A percentile compares a stretch with the other conserved stretches of the same genome.
phyloP scores from a whole-genome alignment of 2,888 invertebrate species.

The Plemyria rubiginata region DNA sequence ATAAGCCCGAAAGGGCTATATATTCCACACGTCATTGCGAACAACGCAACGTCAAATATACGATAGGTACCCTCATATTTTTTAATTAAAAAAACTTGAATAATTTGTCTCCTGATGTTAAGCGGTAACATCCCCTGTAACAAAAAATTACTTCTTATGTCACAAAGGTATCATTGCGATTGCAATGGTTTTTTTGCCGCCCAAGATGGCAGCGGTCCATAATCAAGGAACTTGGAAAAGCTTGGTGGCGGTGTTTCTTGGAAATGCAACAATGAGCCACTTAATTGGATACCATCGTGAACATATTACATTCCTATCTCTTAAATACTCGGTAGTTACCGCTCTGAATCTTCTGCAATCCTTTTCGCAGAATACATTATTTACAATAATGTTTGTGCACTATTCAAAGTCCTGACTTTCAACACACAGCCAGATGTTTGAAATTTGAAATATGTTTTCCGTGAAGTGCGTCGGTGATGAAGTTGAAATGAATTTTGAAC shows the following conservation, averaged over 20 bases:
- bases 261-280: slow-evolving; percentile 27
- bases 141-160: too few relatives aligned
- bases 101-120: too few relatives aligned
- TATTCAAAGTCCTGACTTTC: background rate
- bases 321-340: slow-evolving; percentile 8
- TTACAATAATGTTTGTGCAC: background rate
- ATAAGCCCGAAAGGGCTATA: too few relatives aligned
- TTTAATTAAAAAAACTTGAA: too few relatives aligned
- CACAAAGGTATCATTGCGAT: background rate
- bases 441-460: background rate
- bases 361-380: background rate
- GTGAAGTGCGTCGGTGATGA: too few relatives aligned
- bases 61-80: too few relatives aligned
- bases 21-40: too few relatives aligned
- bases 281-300: slow-evolving; percentile 20
- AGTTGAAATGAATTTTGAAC: too few relatives aligned
- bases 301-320: background rate
- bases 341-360: background rate
- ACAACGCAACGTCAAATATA: too few relatives aligned
- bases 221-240: slow-evolving; percentile 15
- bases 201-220: slow-evolving; percentile 9
- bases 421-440: too few relatives aligned
- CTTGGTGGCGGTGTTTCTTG: slow-evolving; percentile 26
- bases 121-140: too few relatives aligned
- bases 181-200: background rate